Conservation (phyloP, 2,113 vertebrate species). For the Dasyprocta punctata region DNA sequence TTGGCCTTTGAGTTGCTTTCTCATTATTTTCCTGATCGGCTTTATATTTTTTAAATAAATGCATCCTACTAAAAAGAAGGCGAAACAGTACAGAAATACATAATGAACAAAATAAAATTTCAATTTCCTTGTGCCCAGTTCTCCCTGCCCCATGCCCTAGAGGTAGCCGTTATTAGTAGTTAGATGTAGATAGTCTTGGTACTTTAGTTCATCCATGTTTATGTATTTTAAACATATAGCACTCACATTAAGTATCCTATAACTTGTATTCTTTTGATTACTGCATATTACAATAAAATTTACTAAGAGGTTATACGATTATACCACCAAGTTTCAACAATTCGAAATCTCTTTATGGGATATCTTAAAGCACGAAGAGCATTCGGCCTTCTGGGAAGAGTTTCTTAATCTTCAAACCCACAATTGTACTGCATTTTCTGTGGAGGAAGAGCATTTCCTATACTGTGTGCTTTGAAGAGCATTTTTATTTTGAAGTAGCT, state of each 20-base stretch:
- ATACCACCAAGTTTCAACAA: background rate
- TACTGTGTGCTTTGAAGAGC: background rate
- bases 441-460: background rate
- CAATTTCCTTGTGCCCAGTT: fast-evolving
- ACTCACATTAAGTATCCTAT: background rate
- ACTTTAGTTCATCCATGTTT: background rate
- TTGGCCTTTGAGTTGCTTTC: background rate
- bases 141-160: background rate
- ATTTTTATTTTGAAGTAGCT: background rate
- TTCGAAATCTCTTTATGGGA: background rate
- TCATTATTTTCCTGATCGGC: background rate
- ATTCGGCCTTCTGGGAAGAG: background rate
- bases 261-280: conserved; percentile 30
- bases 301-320: background rate
- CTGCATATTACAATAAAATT: background rate
- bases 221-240: background rate
- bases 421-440: background rate
- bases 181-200: background rate
- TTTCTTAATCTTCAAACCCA: background rate
- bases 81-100: background rate
- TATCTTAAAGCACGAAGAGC: background rate
- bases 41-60: conserved; percentile 1
- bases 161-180: background rate
- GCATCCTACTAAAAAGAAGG: background rate
- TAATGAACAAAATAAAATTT: background rate